A percentile compares a stretch with the other conserved stretches of the same genome.
phyloP scores from a whole-genome alignment of 1,140 invertebrate species.

The Trissolcus basalis region DNA sequence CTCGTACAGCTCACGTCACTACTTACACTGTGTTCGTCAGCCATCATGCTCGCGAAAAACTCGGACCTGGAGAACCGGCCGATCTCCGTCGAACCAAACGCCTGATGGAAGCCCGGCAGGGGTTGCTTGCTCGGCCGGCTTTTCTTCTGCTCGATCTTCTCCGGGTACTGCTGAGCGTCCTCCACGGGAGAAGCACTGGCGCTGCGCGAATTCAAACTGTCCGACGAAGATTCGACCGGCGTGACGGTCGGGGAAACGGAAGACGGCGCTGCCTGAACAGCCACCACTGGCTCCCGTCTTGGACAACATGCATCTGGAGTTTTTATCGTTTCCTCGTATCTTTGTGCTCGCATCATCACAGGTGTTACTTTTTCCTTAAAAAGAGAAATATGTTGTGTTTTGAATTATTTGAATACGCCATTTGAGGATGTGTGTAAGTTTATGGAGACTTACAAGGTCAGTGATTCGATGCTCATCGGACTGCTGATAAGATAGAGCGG shows the following conservation, averaged over 20 bases:
- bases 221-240: conserved; percentile 35
- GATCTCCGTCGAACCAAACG: conserved; percentile 86
- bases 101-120: conserved; percentile 85
- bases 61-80: conserved; percentile 81
- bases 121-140: conserved; percentile 70
- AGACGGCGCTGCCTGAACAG: conserved; percentile 24
- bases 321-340: conserved; percentile 19
- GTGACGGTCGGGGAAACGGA: conserved; percentile 42
- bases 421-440: too few species aligned
- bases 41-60: conserved; percentile 74
- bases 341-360: conserved; percentile 11
- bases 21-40: conserved; percentile 60
- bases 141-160: conserved; percentile 61
- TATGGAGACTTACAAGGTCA: conserved; percentile 30
- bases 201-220: conserved; percentile 48
- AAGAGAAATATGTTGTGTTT: too few species aligned
- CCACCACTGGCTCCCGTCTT: neutral
- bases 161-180: conserved; percentile 34
- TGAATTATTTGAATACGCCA: too few species aligned
- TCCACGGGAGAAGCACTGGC: conserved; percentile 32
- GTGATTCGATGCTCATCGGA: conserved; percentile 65
- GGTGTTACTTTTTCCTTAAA: conserved; percentile 24
- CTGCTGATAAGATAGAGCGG: conserved; percentile 59
- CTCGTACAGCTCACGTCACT: conserved; percentile 43
- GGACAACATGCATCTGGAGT: conserved; percentile 7